A percentile compares a stretch with the other conserved stretches of the same genome.
Evolutionary conservation across 2,113 vertebrate genomes (phyloP).

Genomic region (Callipepla squamata): DNA sequence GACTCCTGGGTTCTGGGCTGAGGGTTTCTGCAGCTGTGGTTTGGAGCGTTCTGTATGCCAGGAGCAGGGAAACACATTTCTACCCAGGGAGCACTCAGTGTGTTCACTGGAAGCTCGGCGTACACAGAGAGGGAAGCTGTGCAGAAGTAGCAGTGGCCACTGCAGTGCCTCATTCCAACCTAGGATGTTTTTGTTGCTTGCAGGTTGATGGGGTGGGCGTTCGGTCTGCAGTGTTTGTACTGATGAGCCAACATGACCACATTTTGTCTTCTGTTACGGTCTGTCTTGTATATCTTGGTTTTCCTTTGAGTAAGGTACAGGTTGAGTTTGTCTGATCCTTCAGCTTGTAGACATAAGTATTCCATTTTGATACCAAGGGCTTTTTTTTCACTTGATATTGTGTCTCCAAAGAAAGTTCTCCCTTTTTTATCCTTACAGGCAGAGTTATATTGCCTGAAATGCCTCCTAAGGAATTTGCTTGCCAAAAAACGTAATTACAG

Average conservation of each 20-base stretch:
- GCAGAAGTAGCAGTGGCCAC: accelerated
- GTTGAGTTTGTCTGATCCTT: slow-evolving; percentile 13
- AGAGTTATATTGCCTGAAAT: neutral
- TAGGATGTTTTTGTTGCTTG: neutral
- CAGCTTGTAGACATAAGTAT: neutral
- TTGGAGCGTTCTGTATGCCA: neutral
- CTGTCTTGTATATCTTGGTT: neutral
- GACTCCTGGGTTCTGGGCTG: neutral
- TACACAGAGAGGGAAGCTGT: neutral
- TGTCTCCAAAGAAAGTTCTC: slow-evolving; percentile 25
- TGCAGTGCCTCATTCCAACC: neutral
- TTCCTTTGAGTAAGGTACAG: slow-evolving; percentile 30
- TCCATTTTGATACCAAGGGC: neutral
- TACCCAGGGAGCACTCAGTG: neutral
- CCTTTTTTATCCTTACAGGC: slow-evolving; percentile 43
- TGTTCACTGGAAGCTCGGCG: neutral
- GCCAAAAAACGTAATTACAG: neutral
- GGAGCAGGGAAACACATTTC: neutral
- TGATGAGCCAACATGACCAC: neutral
- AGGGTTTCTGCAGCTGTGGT: neutral
- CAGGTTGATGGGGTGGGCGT: neutral
- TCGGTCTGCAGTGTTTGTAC: neutral
- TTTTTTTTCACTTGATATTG: slow-evolving; percentile 35
- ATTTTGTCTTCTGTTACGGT: neutral
- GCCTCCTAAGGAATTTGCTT: slow-evolving; percentile 25